Evolutionary conservation across 2,797 vertebrate species (phyloP).

Genomic region (Sebastes taczanowskii): DNA sequence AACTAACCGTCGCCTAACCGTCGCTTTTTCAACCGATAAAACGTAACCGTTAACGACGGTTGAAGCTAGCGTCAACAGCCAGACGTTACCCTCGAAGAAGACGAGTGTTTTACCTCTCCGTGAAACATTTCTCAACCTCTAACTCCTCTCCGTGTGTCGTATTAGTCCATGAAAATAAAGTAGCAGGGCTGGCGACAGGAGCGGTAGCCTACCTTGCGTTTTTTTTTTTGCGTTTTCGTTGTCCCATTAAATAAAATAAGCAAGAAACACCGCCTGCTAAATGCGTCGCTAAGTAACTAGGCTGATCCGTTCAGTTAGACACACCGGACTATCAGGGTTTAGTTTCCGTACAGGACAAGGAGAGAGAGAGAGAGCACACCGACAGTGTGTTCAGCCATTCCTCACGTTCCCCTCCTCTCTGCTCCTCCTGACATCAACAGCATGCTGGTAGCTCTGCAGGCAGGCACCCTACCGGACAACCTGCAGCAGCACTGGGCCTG

Average conservation of each 20-base stretch:
- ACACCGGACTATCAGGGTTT: conserved; percentile 40
- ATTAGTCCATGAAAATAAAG: conserved; percentile 70
- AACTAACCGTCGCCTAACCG: too few relatives aligned
- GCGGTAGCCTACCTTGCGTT: conserved; percentile 75
- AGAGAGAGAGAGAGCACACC: conserved; percentile 29
- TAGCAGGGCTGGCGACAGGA: conserved; percentile 70
- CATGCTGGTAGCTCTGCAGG: conserved; percentile 59
- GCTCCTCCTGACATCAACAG: conserved; percentile 76
- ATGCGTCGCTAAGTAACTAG: conserved; percentile 26
- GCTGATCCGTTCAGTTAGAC: conserved; percentile 33
- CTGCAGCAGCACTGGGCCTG: conserved; percentile 77
- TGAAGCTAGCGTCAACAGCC: conserved; percentile 9
- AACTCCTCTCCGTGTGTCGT: conserved; percentile 40
- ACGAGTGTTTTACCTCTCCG: conserved; percentile 25
- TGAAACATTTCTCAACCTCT: conserved; percentile 56
- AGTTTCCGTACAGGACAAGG: conserved; percentile 59
- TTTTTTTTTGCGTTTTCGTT: conserved; percentile 68
- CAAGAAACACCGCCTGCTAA: conserved; percentile 17
- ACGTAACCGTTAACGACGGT: not conserved
- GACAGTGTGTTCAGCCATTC: conserved; percentile 78
- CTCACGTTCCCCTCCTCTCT: conserved; percentile 69
- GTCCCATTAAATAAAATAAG: conserved; percentile 74
- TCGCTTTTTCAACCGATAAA: not conserved
- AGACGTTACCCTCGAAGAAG: not conserved
- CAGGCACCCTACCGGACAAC: conserved; percentile 80